Base-by-base conservation (phyloP, 2,888 invertebrate species). In the Ormyrus nitidulus region DNA sequence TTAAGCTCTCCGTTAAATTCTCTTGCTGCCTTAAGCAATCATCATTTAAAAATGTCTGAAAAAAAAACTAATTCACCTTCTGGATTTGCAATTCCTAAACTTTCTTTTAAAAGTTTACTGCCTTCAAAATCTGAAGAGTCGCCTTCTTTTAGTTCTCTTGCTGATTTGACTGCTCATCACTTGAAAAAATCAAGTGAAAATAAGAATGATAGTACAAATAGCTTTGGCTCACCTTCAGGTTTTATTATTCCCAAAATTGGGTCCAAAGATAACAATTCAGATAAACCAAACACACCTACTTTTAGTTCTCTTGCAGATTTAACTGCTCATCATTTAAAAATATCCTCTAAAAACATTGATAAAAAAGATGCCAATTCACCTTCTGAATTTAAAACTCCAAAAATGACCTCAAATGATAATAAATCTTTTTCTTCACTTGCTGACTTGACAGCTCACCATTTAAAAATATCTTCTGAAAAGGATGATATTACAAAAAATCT, bases 21-120 rank as follows among this genome's bases (percentile, higher is more conserved):
- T 11, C 83, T 90, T 59, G 86, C 87, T 49, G 89, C 88, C 79
- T 83, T 90, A 53, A 87, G 88, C 4, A 85, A 87, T 34, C 86
- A 88, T 82, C 88, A 90, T 85, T 87, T 89, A 68, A 83, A 83
- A 59, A 69, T 46, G 6, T 48, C 54, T 8, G 68, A 78, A 71
- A 79, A 79, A 68, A 82, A 62, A 75, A 5, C 73, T 0, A 65
- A 53, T 62, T 54, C 61, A 46, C 10, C 81, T 54, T 74, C 81
- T 59, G 65, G 75, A 5, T 85, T 84, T 71, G 19, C 71, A 59
- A 83, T 82, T 64, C 83, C 83, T 11, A 82, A 83, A 79, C 59
- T 83, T 59, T 64, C 13, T 77, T 83, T 83, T 66, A 72, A 72
- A 48, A 71, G 56, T 44, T n/a, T 73, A 64, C 44, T 44, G 10